Evolutionary conservation across 2,888 invertebrate species (phyloP).

Genomic region (Petrolisthes cinctipes): DNA sequence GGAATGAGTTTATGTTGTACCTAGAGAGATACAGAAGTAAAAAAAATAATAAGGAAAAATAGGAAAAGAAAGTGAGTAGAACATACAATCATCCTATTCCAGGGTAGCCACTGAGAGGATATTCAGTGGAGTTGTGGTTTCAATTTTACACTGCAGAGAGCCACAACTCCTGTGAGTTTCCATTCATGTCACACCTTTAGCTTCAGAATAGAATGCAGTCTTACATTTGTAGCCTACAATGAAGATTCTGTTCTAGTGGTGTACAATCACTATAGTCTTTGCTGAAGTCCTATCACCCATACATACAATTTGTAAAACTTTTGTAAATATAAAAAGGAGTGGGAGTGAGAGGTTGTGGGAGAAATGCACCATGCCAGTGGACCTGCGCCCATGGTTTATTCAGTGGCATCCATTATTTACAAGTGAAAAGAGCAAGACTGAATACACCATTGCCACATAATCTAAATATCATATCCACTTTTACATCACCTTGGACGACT

Average conservation of each 20-base stretch:
- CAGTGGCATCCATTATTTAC: slow-evolving; percentile 59
- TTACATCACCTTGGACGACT: slow-evolving; percentile 60
- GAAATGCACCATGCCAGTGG: slow-evolving; percentile 63
- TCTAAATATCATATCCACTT: slow-evolving; percentile 60
- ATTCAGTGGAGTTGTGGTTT: slow-evolving; percentile 50
- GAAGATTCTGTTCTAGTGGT: slow-evolving; percentile 61
- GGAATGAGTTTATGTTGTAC: slow-evolving; percentile 61
- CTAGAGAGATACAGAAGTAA: slow-evolving; percentile 48
- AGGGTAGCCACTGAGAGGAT: slow-evolving; percentile 51
- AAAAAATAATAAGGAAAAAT: slow-evolving; percentile 24
- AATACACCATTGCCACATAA: slow-evolving; percentile 62
- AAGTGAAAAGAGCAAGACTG: slow-evolving; percentile 62
- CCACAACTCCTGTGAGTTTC: slow-evolving; percentile 43
- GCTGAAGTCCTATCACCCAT: slow-evolving; percentile 61
- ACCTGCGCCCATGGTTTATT: slow-evolving; percentile 63
- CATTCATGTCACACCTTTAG: slow-evolving; percentile 34
- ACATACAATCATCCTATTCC: slow-evolving; percentile 62
- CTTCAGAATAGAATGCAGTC: slow-evolving; percentile 59
- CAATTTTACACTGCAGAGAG: slow-evolving; percentile 38
- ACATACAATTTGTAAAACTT: slow-evolving; percentile 61
- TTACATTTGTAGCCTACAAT: slow-evolving; percentile 60
- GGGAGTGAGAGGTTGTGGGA: slow-evolving; percentile 62
- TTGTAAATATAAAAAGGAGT: slow-evolving; percentile 61
- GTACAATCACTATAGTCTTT: slow-evolving; percentile 59
- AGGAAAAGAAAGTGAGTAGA: slow-evolving; percentile 47